Conservation (phyloP, 2,797 vertebrate genomes). For the Sebastolobus alascanus region DNA sequence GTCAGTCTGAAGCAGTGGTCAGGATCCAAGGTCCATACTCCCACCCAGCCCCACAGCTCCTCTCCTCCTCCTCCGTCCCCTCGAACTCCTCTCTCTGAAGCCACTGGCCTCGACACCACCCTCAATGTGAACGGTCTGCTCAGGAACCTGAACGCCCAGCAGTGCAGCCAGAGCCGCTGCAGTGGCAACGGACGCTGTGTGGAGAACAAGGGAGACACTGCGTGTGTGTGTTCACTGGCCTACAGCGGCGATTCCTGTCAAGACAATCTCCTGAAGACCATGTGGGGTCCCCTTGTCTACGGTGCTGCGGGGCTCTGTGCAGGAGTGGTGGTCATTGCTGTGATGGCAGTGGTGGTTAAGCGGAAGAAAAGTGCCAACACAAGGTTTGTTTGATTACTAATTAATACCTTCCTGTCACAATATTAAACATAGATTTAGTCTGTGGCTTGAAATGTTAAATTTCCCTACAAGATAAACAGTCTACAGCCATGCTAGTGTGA, state of each 20-base stretch:
- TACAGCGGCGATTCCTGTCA: constrained; percentile 88
- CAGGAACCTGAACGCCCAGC: constrained; percentile 57
- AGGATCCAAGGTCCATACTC: neutral
- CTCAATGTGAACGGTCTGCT: constrained; percentile 24
- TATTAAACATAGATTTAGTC: neutral
- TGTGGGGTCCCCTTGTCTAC: constrained; percentile 79
- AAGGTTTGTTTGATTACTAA: constrained; percentile 57
- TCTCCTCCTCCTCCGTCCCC: neutral
- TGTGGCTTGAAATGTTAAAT: neutral
- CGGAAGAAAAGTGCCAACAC: constrained; percentile 67
- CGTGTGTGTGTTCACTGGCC: constrained; percentile 82
- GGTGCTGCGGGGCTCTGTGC: constrained; percentile 59
- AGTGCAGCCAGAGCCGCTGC: constrained; percentile 79
- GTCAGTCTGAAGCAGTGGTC: constrained; percentile 29
- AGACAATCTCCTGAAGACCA: constrained; percentile 52
- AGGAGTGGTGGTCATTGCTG: constrained; percentile 73
- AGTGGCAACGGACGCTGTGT: constrained; percentile 85
- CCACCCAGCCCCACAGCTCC: constrained; percentile 5
- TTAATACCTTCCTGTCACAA: neutral
- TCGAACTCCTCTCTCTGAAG: neutral
- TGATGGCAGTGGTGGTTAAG: constrained; percentile 75
- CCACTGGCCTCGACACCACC: neutral
- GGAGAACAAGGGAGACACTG: constrained; percentile 52
- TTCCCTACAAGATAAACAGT: neutral
- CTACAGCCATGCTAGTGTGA: neutral